phyloP scores from a whole-genome alignment of 2,113 vertebrate genomes.

The Spea multiplicata region DNA sequence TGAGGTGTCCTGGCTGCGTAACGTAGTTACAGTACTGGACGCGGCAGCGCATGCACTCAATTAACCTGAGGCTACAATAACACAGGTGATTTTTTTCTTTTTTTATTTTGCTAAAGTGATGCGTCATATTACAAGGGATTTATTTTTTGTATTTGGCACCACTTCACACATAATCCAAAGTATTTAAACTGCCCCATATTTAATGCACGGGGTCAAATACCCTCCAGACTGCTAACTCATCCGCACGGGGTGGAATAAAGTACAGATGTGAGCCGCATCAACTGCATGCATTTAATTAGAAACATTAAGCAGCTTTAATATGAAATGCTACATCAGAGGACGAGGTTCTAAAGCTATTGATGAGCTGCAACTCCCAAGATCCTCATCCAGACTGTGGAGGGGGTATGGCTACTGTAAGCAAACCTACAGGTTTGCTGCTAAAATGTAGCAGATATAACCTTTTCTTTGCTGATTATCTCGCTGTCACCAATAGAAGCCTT shows the following conservation, averaged over 20 bases:
- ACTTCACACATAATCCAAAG: slow-evolving; percentile 17
- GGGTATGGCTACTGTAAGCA: too few relatives aligned
- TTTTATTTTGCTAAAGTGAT: not conserved
- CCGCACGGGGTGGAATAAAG: not conserved
- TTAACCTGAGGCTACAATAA: slow-evolving; percentile 3
- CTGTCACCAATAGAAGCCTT: too few relatives aligned
- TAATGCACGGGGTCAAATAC: not conserved
- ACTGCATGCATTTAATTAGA: not conserved
- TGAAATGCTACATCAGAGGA: not conserved
- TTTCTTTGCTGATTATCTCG: too few relatives aligned
- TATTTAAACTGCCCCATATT: not conserved
- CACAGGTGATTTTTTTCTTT: not conserved
- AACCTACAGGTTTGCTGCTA: too few relatives aligned
- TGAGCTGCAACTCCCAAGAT: not conserved
- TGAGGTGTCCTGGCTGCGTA: too few relatives aligned
- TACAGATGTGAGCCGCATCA: slow-evolving; percentile 4
- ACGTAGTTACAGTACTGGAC: too few relatives aligned
- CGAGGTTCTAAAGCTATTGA: not conserved
- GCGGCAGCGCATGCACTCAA: not conserved
- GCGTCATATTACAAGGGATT: slow-evolving; percentile 1
- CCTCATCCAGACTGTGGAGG: not conserved
- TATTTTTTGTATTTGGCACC: slow-evolving; percentile 12
- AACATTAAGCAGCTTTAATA: not conserved
- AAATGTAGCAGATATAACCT: too few relatives aligned
- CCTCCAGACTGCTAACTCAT: not conserved